These are phyloP conservation scores for Thecophora atra DNA, from an alignment of 2,888 invertebrate species.

Conservation along the genomic window DNA sequence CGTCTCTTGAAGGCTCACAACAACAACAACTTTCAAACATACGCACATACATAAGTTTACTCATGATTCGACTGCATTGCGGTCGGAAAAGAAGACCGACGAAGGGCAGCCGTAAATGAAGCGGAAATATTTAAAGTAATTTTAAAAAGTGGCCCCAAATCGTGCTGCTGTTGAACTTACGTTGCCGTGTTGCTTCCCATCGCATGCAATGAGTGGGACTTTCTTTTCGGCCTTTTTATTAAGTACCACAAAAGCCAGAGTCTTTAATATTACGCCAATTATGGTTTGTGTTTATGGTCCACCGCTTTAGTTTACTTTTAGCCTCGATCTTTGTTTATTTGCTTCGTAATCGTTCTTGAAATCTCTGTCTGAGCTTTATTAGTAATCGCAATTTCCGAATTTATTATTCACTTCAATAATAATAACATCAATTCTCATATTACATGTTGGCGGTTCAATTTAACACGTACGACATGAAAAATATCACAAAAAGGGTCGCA, in stretches of 20 bases:
- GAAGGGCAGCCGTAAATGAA: not conserved
- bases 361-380: too few species aligned
- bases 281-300: too few species aligned
- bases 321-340: too few species aligned
- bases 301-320: too few species aligned
- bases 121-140: conserved; percentile 11
- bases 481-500: not conserved
- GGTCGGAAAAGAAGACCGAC: not conserved
- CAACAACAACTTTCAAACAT: not conserved
- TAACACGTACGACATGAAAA: not conserved
- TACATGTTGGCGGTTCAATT: conserved; percentile 3
- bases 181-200: not conserved
- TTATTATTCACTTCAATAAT: too few species aligned
- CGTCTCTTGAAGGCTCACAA: too few species aligned
- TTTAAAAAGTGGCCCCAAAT: not conserved
- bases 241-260: too few species aligned
- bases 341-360: too few species aligned
- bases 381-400: not conserved
- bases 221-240: too few species aligned
- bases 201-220: not conserved
- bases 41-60: not conserved
- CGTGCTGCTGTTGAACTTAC: too few species aligned
- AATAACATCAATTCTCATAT: too few species aligned
- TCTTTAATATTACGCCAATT: too few species aligned
- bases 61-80: not conserved